Percentiles rank a stretch among this genome's conserved stretches.
Conservation (phyloP, 2,888 invertebrate species). For the Platerodrilus igneus region DNA sequence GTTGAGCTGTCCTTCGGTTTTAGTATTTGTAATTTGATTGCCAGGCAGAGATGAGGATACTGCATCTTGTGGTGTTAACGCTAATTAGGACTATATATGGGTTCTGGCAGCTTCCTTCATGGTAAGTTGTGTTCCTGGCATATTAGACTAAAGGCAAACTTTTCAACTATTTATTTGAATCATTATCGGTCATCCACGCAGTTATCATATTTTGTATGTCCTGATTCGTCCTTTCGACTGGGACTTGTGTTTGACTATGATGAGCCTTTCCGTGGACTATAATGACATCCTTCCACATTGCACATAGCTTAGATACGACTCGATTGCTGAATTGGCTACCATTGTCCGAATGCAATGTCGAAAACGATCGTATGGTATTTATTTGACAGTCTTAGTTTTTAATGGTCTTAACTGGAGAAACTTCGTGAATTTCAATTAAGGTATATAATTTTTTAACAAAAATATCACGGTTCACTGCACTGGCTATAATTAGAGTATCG, state of each 20-base stretch:
- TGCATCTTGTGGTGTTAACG: too few species aligned
- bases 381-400: slow-evolving; percentile 32
- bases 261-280: slow-evolving; percentile 32
- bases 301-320: slow-evolving; percentile 27
- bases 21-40: slow-evolving; percentile 29
- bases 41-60: slow-evolving; percentile 29
- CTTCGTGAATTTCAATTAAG: slow-evolving; percentile 29
- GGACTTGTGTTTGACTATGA: too few species aligned
- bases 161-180: slow-evolving; percentile 34
- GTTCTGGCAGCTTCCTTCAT: slow-evolving; percentile 32
- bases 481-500: slow-evolving; percentile 27
- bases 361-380: slow-evolving; percentile 30
- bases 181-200: slow-evolving; percentile 36
- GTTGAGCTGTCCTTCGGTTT: slow-evolving; percentile 31
- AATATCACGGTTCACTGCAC: slow-evolving; percentile 25
- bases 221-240: slow-evolving; percentile 28
- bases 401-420: slow-evolving; percentile 29
- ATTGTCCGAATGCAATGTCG: slow-evolving; percentile 35
- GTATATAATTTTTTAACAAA: slow-evolving; percentile 23
- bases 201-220: slow-evolving; percentile 20
- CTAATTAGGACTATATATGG: slow-evolving; percentile 38
- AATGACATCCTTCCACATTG: slow-evolving; percentile 30
- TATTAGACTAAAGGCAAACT: slow-evolving; percentile 34
- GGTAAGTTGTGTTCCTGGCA: slow-evolving; percentile 33
- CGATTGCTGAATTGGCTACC: slow-evolving; percentile 34